These are phyloP conservation scores for Trypoxylon attenuatum DNA, from an alignment of 2,888 invertebrate genomes.

Conservation along the genomic window DNA sequence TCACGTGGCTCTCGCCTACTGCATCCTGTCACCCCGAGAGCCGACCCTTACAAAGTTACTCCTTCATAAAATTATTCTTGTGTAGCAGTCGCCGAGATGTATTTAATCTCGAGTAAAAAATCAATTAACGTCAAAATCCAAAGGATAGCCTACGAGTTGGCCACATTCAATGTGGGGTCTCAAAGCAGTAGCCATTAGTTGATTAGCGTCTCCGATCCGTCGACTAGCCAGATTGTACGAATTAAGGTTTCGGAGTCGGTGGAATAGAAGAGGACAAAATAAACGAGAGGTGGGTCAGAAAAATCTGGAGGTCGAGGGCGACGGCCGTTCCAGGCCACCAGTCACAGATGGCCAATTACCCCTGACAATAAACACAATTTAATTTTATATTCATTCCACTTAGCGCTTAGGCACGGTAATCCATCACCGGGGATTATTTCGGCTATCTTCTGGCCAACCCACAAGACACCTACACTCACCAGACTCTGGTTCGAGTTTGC, in stretches of 20 bases:
- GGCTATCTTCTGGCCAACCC: constrained; percentile 63
- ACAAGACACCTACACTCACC: constrained; percentile 51
- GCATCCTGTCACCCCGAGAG: background rate
- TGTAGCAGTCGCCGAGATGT: background rate
- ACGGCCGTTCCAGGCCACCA: constrained; percentile 39
- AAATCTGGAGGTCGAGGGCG: constrained; percentile 18
- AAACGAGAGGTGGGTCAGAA: constrained; percentile 19
- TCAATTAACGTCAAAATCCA: background rate
- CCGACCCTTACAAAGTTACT: background rate
- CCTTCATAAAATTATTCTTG: too few species aligned
- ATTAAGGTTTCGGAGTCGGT: background rate
- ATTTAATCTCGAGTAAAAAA: background rate
- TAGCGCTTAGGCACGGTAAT: constrained; percentile 65
- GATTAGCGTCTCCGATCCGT: background rate
- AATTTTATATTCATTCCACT: constrained; percentile 72
- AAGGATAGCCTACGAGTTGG: background rate
- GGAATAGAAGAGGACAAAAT: background rate
- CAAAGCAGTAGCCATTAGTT: background rate
- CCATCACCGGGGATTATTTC: constrained; percentile 68
- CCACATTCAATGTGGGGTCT: too few species aligned
- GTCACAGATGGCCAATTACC: constrained; percentile 72
- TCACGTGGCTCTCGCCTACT: background rate
- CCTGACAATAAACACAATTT: constrained; percentile 69
- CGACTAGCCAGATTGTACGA: background rate
- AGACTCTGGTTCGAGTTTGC: background rate